These are phyloP conservation scores for Myrmecophaga tridactyla DNA, from an alignment of 2,113 vertebrate genomes.

Conservation along the genomic window DNA sequence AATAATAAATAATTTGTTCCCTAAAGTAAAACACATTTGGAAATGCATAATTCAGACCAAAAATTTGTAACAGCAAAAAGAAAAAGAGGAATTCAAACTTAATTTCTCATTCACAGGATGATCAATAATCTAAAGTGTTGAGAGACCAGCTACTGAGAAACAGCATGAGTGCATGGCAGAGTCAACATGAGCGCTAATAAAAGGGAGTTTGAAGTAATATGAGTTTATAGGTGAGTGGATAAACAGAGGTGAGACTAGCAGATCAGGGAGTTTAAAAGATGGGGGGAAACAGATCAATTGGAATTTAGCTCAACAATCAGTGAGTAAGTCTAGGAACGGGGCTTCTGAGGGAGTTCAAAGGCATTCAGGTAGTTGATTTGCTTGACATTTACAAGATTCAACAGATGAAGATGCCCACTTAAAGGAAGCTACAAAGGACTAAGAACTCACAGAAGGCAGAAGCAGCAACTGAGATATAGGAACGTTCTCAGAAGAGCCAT, in stretches of 20 bases:
- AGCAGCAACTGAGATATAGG: not conserved
- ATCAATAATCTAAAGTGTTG: slow-evolving; percentile 49
- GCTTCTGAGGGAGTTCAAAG: slow-evolving; percentile 39
- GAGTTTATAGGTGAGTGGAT: slow-evolving; percentile 22
- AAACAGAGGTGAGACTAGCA: slow-evolving; percentile 50
- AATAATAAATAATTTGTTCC: not conserved
- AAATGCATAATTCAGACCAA: not conserved
- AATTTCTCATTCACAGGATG: slow-evolving; percentile 17
- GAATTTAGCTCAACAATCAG: slow-evolving; percentile 45
- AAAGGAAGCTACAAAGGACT: not conserved
- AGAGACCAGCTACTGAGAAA: slow-evolving; percentile 24
- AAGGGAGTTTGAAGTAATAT: slow-evolving; percentile 56
- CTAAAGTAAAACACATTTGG: not conserved
- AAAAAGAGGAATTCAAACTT: slow-evolving; percentile 13
- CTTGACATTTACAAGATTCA: slow-evolving; percentile 7
- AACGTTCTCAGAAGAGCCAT: not conserved
- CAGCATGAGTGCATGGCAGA: not conserved
- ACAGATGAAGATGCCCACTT: not conserved
- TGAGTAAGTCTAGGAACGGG: not conserved
- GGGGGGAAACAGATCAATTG: slow-evolving; percentile 57
- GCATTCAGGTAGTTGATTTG: not conserved
- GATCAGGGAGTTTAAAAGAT: not conserved
- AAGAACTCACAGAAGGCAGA: not conserved
- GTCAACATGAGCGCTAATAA: slow-evolving; percentile 48
- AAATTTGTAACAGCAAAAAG: not conserved